Evolutionary conservation across 64 coral and sea anemone species (phyloP).

Genomic region (Anthopleura sola): DNA sequence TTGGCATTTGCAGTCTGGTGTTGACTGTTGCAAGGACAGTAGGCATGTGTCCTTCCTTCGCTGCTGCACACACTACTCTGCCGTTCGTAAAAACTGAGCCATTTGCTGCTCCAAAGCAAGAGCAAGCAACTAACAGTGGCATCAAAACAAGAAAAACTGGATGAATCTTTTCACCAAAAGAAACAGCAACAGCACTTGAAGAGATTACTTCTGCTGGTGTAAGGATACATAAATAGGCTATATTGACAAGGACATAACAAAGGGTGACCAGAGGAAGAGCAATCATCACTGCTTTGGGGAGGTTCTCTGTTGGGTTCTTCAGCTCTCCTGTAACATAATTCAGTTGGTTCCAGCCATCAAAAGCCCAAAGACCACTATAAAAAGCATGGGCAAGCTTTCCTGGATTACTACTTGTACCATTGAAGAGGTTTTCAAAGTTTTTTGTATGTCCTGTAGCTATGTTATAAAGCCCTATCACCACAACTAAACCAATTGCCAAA

Average conservation of each 20-base stretch:
- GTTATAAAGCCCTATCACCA: conserved; percentile 23
- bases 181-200: conserved; percentile 31
- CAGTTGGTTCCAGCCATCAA: conserved; percentile 47
- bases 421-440: conserved; percentile 30
- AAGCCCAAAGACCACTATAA: conserved; percentile 43
- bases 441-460: conserved; percentile 7
- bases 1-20: neutral
- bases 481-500: conserved; percentile 21
- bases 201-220: conserved; percentile 34
- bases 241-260: conserved; percentile 30
- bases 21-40: conserved; percentile 20
- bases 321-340: conserved; percentile 35
- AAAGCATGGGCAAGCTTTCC: conserved; percentile 43
- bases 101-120: conserved; percentile 46
- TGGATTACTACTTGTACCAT: conserved; percentile 28
- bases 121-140: conserved; percentile 33
- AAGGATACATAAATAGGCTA: conserved; percentile 30
- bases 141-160: conserved; percentile 15
- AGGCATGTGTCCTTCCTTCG: conserved; percentile 29
- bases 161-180: conserved; percentile 20
- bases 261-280: conserved; percentile 34
- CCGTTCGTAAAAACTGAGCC: conserved; percentile 27
- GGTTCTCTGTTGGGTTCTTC: conserved; percentile 21
- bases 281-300: conserved; percentile 24
- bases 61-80: conserved; percentile 37